Evolutionary conservation across 2,113 vertebrate species (phyloP).

Genomic region (Lepidothrix coronata): DNA sequence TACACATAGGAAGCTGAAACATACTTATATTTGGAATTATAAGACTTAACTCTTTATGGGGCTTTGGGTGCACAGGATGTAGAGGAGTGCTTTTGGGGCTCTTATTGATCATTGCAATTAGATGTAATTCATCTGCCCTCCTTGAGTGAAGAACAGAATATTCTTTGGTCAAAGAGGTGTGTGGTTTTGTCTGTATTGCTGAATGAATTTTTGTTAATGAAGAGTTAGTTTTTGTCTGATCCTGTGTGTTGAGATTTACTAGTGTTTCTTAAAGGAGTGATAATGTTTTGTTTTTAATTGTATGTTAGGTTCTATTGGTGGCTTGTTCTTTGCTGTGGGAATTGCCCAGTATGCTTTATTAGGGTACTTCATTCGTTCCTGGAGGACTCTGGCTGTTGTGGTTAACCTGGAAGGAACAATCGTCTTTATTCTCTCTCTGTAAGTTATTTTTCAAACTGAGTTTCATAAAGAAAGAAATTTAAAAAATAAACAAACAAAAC

Average conservation of each 20-base stretch:
- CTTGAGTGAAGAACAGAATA: neutral
- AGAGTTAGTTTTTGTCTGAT: neutral
- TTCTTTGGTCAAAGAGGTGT: neutral
- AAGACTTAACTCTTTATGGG: neutral
- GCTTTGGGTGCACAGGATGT: neutral
- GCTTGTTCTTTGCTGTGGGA: conserved; percentile 82
- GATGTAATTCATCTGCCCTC: neutral
- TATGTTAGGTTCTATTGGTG: conserved; percentile 75
- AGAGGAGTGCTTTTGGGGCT: neutral
- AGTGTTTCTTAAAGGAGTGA: neutral
- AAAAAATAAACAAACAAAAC: neutral
- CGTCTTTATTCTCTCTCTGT: conserved; percentile 80
- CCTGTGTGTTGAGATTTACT: neutral
- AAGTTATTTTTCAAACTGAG: conserved; percentile 56
- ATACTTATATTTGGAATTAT: neutral
- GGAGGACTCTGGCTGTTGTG: conserved; percentile 77
- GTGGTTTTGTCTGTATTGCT: neutral
- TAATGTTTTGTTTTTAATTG: conserved; percentile 28
- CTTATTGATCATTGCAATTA: neutral
- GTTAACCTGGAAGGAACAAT: conserved; percentile 78
- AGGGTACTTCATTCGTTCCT: conserved; percentile 81
- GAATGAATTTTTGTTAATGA: neutral
- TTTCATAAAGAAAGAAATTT: neutral
- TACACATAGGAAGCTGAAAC: neutral
- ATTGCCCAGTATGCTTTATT: conserved; percentile 80